Base-by-base conservation (phyloP, 2,888 invertebrate genomes). In the Anoplius nigerrimus region DNA sequence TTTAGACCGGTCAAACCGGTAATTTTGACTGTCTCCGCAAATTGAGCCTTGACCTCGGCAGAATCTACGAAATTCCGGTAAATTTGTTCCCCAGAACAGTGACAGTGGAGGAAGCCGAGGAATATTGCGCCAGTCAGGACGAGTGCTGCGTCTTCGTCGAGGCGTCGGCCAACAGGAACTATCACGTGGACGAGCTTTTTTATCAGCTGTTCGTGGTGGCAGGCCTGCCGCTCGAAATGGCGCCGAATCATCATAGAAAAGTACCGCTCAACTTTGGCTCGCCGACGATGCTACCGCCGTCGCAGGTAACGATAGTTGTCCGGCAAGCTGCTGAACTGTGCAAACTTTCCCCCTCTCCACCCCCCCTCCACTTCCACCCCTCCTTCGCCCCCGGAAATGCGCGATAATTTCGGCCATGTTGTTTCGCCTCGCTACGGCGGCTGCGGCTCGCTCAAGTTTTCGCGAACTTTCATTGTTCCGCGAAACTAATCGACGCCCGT, bases 181-280 rank as follows among this genome's bases (percentile, higher is more conserved):
- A 91, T 74, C 93, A 93, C 83, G 94, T 97, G 59, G 95, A 96
- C 83, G 95, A 96, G 83, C 92, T 95, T 16, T 97, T 96, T 89
- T 94, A 95, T 87, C 94, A 95, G 80, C 91, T 97, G 13, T 97
- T 97, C 88, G 92, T 94, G 63, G 93, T 95, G 56, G 95, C 95
- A 27, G 95, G 95, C 86, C 89, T 97, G 67, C 96, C 96, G 0
- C 89, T 95, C 81, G 96, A 97, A 90, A 97, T 97, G 96, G 95
- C 95, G 20, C 95, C 95, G 0, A 95, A 95, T 83, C 94, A 95
- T 86, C 96, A 96, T 88, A 93, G 95, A 82, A 92, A 94, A 68
- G 94, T 96, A 52, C 90, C 90, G 2, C 85, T 86, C 15, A 93
- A 93, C 8, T 95, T 95, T 75, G 93, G 95, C 4, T 94, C 94